Percentiles rank a stretch among this genome's conserved stretches.
Evolutionary conservation across 1,140 invertebrate species (phyloP).

Genomic region (Lethocerus indicus): DNA sequence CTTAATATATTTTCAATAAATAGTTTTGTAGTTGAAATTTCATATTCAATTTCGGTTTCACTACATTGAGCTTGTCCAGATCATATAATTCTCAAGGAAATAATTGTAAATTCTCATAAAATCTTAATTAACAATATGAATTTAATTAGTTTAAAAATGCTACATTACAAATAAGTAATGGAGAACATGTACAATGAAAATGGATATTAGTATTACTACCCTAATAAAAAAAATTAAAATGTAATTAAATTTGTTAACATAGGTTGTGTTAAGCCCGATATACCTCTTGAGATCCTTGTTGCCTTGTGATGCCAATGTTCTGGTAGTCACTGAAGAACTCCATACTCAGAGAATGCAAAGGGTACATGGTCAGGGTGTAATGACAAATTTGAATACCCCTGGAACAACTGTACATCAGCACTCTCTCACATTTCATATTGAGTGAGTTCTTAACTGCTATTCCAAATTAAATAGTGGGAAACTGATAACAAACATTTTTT

Average conservation of each 20-base stretch:
- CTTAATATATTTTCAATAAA: too few species aligned
- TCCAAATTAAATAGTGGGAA: background rate
- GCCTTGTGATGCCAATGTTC: constrained; percentile 29
- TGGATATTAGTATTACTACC: too few species aligned
- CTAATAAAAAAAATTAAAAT: too few species aligned
- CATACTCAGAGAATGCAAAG: constrained; percentile 27
- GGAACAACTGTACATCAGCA: constrained; percentile 45
- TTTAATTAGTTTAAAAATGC: too few species aligned
- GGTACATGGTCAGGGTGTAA: constrained; percentile 37
- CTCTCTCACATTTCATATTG: constrained; percentile 37
- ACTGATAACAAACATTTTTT: background rate
- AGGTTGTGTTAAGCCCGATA: constrained; percentile 48
- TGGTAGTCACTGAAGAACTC: constrained; percentile 39
- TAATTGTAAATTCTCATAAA: too few species aligned
- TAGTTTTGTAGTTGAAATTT: too few species aligned
- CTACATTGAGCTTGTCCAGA: too few species aligned
- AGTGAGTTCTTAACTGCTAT: constrained; percentile 24
- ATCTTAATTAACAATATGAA: too few species aligned
- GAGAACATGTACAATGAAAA: too few species aligned
- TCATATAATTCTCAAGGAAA: too few species aligned
- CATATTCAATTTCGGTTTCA: too few species aligned
- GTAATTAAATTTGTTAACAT: constrained; percentile 12
- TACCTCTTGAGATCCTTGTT: constrained; percentile 58
- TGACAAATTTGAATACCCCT: constrained; percentile 41
- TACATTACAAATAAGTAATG: too few species aligned